Base-by-base conservation (phyloP, 2,113 vertebrate genomes). In the Columbina picui region DNA sequence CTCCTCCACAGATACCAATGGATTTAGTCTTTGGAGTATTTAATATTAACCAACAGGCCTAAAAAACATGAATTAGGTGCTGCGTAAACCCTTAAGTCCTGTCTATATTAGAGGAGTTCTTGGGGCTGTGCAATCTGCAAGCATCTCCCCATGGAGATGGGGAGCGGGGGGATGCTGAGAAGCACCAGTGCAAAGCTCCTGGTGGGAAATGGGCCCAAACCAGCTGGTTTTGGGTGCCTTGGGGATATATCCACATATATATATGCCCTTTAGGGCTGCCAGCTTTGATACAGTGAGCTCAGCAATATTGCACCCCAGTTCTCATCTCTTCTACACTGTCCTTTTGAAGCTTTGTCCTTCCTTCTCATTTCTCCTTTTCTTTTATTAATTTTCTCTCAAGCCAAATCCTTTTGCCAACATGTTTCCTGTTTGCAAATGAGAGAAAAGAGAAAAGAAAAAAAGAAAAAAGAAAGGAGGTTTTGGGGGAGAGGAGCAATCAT, bases 401-500 rank as follows among this genome's bases (percentile, higher is more conserved):
- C 91, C 67, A 91, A 71, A 61, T 32, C 59, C 16, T 71, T 91
- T 84, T 85, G 65, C 84, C 87, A 89, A 67, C 63, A 79, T 19
- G 27, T 84, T 93, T 96, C 80, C 65, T 84, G 49, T 64, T 73
- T 67, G 47, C 12, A 47, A 83, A 79, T 27, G 63, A 94, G 79
- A 94, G 79, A 23, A n/a, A n/a, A n/a, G n/a, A n/a, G n/a, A n/a
- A n/a, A n/a, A n/a, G n/a, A n/a, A 19, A 45, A 45, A 45, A 49
- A 49, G 23, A 49, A 49, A 23, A 22, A 49, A 75, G 84, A 73
- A 45, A 50, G 45, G 52, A 75, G 26, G 5, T 69, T n/a, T 89
- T 45, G 18, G 59, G 50, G 56, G 60, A 91, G 60, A 90, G 39
- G 26, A 60, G 64, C 0, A 32, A 71, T 92, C 85, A 85, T 75